Evolutionary conservation across 37 sponge, comb jelly and placozoan species (phyloP).

Genomic region (Petrosia ficiformis): DNA sequence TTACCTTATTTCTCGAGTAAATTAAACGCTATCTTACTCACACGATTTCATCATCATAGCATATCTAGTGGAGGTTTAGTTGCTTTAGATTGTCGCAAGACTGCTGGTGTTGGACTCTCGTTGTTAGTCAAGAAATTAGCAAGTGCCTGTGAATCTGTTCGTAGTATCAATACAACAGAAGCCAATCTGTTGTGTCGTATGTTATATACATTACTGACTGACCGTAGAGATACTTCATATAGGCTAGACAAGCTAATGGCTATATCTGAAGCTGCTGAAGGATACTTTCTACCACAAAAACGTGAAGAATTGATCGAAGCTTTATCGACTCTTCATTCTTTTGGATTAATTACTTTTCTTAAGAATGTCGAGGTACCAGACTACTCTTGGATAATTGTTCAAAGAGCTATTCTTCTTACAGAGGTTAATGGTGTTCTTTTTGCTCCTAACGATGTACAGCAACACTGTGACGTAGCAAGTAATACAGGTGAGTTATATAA

Average conservation of each 20-base stretch:
- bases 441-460: background rate
- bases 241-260: too few relatives aligned
- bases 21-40: too few relatives aligned
- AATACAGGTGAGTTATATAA: too few relatives aligned
- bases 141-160: background rate
- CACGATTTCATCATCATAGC: too few relatives aligned
- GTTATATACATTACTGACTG: too few relatives aligned
- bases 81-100: background rate
- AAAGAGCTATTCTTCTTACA: background rate
- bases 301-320: background rate
- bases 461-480: background rate
- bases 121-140: background rate
- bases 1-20: too few relatives aligned
- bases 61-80: background rate
- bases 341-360: background rate
- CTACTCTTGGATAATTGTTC: background rate
- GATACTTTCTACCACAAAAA: background rate
- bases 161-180: background rate
- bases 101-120: background rate
- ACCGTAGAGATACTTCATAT: too few relatives aligned
- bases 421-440: background rate
- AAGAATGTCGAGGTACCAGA: background rate
- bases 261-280: background rate
- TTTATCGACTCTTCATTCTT: background rate
- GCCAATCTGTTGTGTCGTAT: too few relatives aligned